Base-by-base conservation (phyloP, 2,797 vertebrate genomes). In the Onychomys arenicola region DNA sequence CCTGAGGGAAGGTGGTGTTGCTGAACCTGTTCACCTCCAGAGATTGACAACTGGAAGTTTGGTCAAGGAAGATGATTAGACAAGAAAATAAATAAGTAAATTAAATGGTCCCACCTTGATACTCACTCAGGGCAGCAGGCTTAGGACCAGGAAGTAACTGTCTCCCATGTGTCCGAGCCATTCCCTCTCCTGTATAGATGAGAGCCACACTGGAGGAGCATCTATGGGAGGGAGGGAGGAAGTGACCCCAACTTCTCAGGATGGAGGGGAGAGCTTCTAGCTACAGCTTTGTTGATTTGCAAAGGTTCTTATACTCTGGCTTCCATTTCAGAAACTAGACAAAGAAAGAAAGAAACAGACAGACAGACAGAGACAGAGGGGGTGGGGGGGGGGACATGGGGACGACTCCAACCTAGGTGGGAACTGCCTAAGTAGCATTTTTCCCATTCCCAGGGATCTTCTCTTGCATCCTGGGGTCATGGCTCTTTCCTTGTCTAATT, bases 21-120 rank as follows among this genome's bases (percentile, higher is more conserved):
- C 75, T 76, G 49, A 92, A 87, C 32, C 27, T 9, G 3, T 21
- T 84, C 6, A 3, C 46, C 89, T 90, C 23, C 59, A 83, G 67
- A 89, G 69, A 93, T 61, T 89, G 75, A 63, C 71, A 63, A 96
- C 59, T 6, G 34, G 63, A 71, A 90, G 75, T 57, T 29, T 87
- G 93, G 63, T 7, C 80, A 19, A 55, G 65, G 59, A 76, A 95
- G 43, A 81, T 49, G 71, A 87, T 81, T 76, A 92, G 59, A 17
- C 3, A 23, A 84, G 23, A 57, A 90, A 94, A 92, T n/a, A 29
- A 34, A 93, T 37, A 32, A 52, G 10, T 49, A n/a, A 76, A 46
- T 32, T 69, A 55, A 83, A 63, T 13, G 25, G 1, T 9, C 27
- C 80, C 57, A 63, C 8, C 14, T 14, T 1, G 55, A 9, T 37